Evolutionary conservation across 2,888 invertebrate species (phyloP).

Genomic region (Deroplatys truncata): DNA sequence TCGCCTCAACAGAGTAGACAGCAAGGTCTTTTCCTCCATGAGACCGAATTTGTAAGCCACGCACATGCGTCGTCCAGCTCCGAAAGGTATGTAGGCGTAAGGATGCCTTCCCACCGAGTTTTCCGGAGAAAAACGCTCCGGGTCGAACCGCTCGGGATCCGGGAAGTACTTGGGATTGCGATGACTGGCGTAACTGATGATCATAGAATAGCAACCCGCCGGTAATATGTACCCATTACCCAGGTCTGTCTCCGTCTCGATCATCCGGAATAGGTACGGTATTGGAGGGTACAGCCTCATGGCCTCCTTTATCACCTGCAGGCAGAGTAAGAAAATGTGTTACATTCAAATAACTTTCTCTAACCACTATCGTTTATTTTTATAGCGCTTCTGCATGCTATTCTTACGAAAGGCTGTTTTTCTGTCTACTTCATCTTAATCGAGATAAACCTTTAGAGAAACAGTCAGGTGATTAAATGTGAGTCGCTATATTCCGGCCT

Average conservation of each 20-base stretch:
- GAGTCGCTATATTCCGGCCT: no score
- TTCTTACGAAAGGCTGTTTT: no score
- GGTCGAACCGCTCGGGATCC: slow-evolving; percentile 28
- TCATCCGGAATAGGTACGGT: slow-evolving; percentile 21
- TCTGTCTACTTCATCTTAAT: no score
- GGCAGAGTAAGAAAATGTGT: background rate
- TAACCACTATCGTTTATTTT: no score
- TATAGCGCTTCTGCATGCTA: no score
- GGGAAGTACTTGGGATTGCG: slow-evolving; percentile 23
- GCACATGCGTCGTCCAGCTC: slow-evolving; percentile 31
- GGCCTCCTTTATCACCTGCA: slow-evolving; percentile 30
- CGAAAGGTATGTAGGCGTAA: slow-evolving; percentile 30
- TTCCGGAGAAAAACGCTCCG: slow-evolving; percentile 30
- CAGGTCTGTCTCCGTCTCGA: slow-evolving; percentile 19
- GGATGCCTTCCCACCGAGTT: slow-evolving; percentile 24
- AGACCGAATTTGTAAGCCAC: slow-evolving; percentile 33
- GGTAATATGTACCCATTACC: slow-evolving; percentile 18
- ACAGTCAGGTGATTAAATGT: no score
- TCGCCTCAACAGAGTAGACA: slow-evolving; percentile 29
- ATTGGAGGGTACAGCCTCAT: slow-evolving; percentile 30
- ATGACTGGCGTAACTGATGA: slow-evolving; percentile 24
- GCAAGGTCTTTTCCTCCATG: slow-evolving; percentile 29
- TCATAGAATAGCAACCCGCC: slow-evolving; percentile 25
- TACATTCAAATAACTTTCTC: no score
- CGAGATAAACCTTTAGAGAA: no score